A percentile compares a stretch with the other conserved stretches of the same genome.
phyloP scores from a whole-genome alignment of 2,113 vertebrate species.

The Reinhardtius hippoglossoides region DNA sequence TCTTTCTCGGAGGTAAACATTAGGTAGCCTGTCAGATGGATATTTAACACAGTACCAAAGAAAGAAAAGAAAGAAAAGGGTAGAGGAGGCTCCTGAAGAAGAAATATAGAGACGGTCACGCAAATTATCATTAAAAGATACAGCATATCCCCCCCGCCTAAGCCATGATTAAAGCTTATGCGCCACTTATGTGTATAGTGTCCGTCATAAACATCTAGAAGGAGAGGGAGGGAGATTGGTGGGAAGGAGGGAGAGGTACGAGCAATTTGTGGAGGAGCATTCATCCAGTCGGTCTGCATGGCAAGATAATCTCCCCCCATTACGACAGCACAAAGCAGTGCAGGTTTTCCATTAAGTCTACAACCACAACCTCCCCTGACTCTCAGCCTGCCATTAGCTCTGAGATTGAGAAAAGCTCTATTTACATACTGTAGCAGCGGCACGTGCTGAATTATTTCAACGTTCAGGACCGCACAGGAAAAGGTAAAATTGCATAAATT shows the following conservation, averaged over 20 bases:
- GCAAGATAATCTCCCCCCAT: slow-evolving; percentile 79
- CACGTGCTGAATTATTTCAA: slow-evolving; percentile 25
- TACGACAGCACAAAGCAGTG: slow-evolving; percentile 73
- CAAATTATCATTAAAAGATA: background rate
- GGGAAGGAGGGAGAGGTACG: slow-evolving; percentile 32
- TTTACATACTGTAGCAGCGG: slow-evolving; percentile 59
- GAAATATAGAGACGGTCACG: too few relatives aligned
- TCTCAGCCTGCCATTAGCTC: slow-evolving; percentile 64
- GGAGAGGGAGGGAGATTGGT: slow-evolving; percentile 18
- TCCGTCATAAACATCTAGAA: slow-evolving; percentile 61
- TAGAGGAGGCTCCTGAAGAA: background rate
- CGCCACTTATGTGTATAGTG: slow-evolving; percentile 22
- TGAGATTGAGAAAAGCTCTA: slow-evolving; percentile 66
- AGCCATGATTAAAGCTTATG: slow-evolving; percentile 38
- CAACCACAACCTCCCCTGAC: slow-evolving; percentile 50
- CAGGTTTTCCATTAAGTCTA: slow-evolving; percentile 77
- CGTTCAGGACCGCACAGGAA: slow-evolving; percentile 5
- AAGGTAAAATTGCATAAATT: slow-evolving; percentile 40
- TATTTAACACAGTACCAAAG: slow-evolving; percentile 47
- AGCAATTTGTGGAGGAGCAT: slow-evolving; percentile 69
- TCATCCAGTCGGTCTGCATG: slow-evolving; percentile 70
- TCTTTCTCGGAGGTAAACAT: slow-evolving; percentile 55
- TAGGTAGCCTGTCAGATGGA: slow-evolving; percentile 55
- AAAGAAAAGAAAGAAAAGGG: background rate
- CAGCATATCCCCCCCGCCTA: background rate